Conservation (phyloP, 92 coral and sea anemone species). For the Desmophyllum pertusum region DNA sequence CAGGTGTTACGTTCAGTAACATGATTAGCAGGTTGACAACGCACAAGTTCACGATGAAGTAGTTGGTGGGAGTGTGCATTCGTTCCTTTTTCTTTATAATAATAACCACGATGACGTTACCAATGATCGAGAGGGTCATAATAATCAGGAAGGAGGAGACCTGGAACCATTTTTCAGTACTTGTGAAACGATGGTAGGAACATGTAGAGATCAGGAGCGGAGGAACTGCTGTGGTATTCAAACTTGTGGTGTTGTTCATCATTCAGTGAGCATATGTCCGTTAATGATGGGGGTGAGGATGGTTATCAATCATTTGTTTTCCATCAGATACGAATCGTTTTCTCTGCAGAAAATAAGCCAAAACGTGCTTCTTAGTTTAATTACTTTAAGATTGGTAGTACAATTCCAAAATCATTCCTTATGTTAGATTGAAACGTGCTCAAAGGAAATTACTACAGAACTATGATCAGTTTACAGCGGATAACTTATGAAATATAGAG, state of each 20-base stretch:
- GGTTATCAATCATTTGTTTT: background rate
- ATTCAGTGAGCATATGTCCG: background rate
- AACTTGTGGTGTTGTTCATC: slow-evolving; percentile 5
- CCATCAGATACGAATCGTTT: background rate
- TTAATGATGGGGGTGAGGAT: background rate
- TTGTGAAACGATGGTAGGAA: background rate
- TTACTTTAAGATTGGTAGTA: no score
- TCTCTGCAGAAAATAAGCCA: background rate
- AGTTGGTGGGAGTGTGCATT: slow-evolving; percentile 57
- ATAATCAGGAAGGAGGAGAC: slow-evolving; percentile 43
- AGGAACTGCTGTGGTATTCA: background rate
- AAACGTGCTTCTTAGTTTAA: background rate
- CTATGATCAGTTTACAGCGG: no score
- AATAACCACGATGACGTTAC: slow-evolving; percentile 47
- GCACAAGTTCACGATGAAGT: slow-evolving; percentile 66
- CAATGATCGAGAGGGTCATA: slow-evolving; percentile 48
- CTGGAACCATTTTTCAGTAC: slow-evolving; percentile 32
- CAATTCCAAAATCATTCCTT: no score
- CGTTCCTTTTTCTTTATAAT: slow-evolving; percentile 51
- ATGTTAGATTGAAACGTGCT: no score
- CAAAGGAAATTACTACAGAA: no score
- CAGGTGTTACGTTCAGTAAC: slow-evolving; percentile 18
- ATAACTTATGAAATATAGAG: no score
- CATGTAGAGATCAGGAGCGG: background rate
- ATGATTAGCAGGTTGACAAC: slow-evolving; percentile 51